phyloP scores from a whole-genome alignment of 2,888 invertebrate genomes.

The Iphiclides podalirius region DNA sequence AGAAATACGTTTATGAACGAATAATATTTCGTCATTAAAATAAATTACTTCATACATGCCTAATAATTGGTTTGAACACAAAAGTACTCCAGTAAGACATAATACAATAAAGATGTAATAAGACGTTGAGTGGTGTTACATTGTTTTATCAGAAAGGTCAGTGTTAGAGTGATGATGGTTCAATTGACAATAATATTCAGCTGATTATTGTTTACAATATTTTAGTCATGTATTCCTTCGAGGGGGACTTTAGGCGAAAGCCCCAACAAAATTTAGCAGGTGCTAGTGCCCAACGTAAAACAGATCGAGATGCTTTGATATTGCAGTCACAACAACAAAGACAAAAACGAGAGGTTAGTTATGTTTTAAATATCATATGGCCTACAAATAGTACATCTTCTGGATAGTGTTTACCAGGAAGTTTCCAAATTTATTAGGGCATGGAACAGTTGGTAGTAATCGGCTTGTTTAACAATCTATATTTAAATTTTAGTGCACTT shows the following conservation, averaged over 20 bases:
- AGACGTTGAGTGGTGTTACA: slow-evolving; percentile 7
- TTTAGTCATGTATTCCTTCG: slow-evolving; percentile 86
- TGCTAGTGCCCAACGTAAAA: slow-evolving; percentile 86
- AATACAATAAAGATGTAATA: slow-evolving; percentile 16
- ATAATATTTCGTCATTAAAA: too few relatives aligned
- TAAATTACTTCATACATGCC: too few relatives aligned
- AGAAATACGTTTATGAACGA: too few relatives aligned
- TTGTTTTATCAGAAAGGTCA: slow-evolving; percentile 14
- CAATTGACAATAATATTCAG: slow-evolving; percentile 42
- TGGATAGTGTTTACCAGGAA: not conserved
- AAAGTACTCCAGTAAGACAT: not conserved
- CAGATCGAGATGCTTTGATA: slow-evolving; percentile 84
- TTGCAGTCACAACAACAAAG: slow-evolving; percentile 92
- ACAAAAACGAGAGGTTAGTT: slow-evolving; percentile 88
- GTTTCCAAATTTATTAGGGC: too few relatives aligned
- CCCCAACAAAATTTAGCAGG: slow-evolving; percentile 95
- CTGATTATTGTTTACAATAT: slow-evolving; percentile 38
- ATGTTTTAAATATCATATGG: slow-evolving; percentile 16
- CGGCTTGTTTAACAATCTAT: too few relatives aligned
- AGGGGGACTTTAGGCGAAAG: slow-evolving; percentile 92
- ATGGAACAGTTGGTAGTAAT: too few relatives aligned
- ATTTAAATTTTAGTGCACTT: too few relatives aligned
- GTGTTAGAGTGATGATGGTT: slow-evolving; percentile 31
- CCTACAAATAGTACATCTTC: not conserved
- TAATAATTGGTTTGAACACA: not conserved